Conservation (phyloP, 2,113 vertebrate genomes). For the Amazona guildingii region DNA sequence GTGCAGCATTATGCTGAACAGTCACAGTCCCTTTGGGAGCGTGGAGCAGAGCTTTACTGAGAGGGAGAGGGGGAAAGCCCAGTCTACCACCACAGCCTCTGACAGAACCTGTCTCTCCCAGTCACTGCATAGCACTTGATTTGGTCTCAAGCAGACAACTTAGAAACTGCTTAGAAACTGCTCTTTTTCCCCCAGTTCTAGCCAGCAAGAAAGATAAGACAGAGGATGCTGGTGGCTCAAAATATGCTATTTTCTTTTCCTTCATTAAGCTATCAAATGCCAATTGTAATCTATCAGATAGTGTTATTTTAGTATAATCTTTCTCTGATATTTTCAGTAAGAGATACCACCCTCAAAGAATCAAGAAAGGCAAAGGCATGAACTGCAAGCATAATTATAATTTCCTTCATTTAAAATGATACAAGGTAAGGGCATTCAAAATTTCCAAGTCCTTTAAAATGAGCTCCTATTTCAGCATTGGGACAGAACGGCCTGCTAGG, state of each 20-base stretch:
- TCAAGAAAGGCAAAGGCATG: not conserved
- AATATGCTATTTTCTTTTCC: not conserved
- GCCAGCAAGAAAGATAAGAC: not conserved
- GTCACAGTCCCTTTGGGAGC: not conserved
- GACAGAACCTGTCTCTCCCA: not conserved
- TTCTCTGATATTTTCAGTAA: slow-evolving; percentile 4
- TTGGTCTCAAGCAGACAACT: not conserved
- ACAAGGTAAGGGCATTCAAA: not conserved
- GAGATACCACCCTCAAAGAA: not conserved
- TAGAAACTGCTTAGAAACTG: not conserved
- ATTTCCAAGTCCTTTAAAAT: not conserved
- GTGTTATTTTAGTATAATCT: not conserved
- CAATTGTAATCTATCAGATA: not conserved
- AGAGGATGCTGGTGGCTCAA: not conserved
- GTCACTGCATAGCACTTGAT: rapidly evolving
- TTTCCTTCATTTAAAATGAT: not conserved
- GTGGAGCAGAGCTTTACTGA: not conserved
- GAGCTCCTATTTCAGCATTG: not conserved
- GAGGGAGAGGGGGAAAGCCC: not conserved
- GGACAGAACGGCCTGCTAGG: not conserved
- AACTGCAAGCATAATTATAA: not conserved
- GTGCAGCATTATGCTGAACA: not conserved
- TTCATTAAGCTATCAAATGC: not conserved
- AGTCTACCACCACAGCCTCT: not conserved
- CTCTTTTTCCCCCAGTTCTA: not conserved